Evolutionary conservation across 2,113 vertebrate species (phyloP), one percentile per base, ranked within the genome.

Genomic region (Percopsis transmontana): DNA sequence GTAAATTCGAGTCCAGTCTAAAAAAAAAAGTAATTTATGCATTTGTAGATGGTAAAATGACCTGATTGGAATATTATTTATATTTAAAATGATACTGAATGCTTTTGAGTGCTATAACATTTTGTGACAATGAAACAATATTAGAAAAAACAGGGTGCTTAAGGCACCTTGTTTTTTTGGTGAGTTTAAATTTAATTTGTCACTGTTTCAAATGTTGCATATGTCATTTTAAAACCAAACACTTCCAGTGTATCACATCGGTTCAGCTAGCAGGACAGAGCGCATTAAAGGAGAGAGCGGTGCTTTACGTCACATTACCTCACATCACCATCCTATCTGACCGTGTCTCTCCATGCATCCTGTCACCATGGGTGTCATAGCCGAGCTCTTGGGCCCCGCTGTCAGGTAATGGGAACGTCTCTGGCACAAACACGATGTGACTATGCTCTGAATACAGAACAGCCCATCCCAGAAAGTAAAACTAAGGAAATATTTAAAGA

Each of bases 361-460:
- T 2, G 47, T 76, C 75, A 70, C 79, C 76, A 74, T 62, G 56
- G 65, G 63, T 56, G 74, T 76, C 52, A 65, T 7, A 67, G 56
- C 58, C 56, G 53, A 61, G 64, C 75, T 70, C 71, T 58, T 58
- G 19, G 47, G 52, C 69, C 63, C 66, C 53, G 60, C 81, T 78
- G 80, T 84, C 74, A 87, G 84, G 77, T 81, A 83, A 84, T 76
- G 78, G 72, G 68, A 82, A 69, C 20, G 2, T 81, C 71, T 63
- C 62, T 48, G 68, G 70, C 74, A 62, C 67, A 81, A 83, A 84
- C 81, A 80, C 19, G 55, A 57, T 41, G 65, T 16, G 66, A 64
- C 74, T 58, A 75, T 77, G 81, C 66, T 57, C 71, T 66, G 77
- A 75, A 84, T 85, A 71, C 76, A 66, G 70, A 85, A 64, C 60